Evolutionary conservation across 2,113 vertebrate genomes (phyloP).

Genomic region (Prunella fulvescens): DNA sequence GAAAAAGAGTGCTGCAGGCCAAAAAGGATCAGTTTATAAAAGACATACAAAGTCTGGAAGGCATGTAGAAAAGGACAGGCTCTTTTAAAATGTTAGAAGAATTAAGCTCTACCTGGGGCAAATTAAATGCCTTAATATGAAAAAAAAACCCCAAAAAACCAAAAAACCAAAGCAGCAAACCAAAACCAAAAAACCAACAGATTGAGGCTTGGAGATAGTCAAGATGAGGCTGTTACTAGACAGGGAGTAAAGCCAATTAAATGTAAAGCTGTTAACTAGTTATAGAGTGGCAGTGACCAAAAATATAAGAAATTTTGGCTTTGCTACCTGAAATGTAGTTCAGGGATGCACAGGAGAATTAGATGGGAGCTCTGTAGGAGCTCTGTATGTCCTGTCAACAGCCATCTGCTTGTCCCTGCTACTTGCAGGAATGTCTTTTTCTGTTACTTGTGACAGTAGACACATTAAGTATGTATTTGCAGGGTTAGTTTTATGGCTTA

Average conservation of each 20-base stretch:
- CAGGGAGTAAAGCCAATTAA: background rate
- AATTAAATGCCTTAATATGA: constrained; percentile 37
- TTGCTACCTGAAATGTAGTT: background rate
- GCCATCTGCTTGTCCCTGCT: background rate
- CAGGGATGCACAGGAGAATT: background rate
- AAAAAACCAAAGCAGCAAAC: background rate
- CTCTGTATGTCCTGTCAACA: background rate
- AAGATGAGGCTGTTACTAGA: background rate
- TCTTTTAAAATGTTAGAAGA: constrained; percentile 11
- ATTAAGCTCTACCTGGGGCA: constrained; percentile 43
- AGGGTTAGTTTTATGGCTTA: background rate
- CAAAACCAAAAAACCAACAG: background rate
- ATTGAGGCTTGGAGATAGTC: background rate
- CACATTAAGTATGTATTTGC: background rate
- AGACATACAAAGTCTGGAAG: constrained; percentile 10
- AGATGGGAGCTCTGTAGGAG: background rate
- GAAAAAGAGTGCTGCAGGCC: constrained; percentile 13
- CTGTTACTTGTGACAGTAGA: background rate
- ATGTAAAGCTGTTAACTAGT: background rate
- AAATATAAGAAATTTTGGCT: background rate
- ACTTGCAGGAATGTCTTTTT: background rate
- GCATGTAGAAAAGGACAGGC: background rate
- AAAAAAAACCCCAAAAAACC: background rate
- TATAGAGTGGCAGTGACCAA: background rate
- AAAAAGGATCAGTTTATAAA: constrained; percentile 16